phyloP scores from a whole-genome alignment of 2,888 invertebrate genomes.

The Hofmannophila pseudospretella region DNA sequence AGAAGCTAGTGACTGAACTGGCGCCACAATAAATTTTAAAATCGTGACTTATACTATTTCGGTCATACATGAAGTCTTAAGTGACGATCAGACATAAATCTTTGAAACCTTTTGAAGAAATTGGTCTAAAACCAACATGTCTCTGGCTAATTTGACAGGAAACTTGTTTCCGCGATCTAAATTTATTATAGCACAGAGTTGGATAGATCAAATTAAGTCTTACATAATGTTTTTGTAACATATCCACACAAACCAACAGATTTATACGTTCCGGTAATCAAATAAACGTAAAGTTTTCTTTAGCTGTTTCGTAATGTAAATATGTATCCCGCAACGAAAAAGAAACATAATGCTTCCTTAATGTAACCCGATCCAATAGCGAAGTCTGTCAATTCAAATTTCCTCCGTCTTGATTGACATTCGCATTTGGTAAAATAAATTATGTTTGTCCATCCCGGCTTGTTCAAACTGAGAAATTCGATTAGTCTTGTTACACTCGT shows the following conservation, averaged over 20 bases:
- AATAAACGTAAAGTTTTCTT: constrained; percentile 16
- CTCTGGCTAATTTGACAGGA: constrained; percentile 25
- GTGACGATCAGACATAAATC: constrained; percentile 18
- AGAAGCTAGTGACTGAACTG: constrained; percentile 21
- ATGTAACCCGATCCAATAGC: constrained; percentile 35
- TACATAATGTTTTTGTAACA: constrained; percentile 22
- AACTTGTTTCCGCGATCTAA: constrained; percentile 34
- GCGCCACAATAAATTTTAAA: constrained; percentile 24
- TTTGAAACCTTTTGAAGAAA: constrained; percentile 14
- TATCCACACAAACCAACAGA: constrained; percentile 21
- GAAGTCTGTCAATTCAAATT: constrained; percentile 32
- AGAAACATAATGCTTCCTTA: constrained; percentile 36
- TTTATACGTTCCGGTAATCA: constrained; percentile 26
- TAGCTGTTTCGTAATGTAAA: constrained; percentile 20
- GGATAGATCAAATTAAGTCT: constrained; percentile 8
- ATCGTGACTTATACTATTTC: constrained; percentile 17
- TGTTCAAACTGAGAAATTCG: constrained; percentile 47
- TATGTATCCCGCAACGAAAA: constrained; percentile 27
- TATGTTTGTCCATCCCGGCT: constrained; percentile 34
- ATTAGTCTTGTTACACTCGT: constrained; percentile 42
- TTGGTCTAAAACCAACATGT: constrained; percentile 9
- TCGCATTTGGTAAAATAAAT: constrained; percentile 44
- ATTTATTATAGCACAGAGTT: constrained; percentile 4
- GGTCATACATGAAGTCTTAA: constrained; percentile 19
- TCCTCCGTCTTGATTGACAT: constrained; percentile 45